These are phyloP conservation scores for Geopemphigus sp. DNA, from an alignment of 1,140 invertebrate species.

Conservation along the genomic window DNA sequence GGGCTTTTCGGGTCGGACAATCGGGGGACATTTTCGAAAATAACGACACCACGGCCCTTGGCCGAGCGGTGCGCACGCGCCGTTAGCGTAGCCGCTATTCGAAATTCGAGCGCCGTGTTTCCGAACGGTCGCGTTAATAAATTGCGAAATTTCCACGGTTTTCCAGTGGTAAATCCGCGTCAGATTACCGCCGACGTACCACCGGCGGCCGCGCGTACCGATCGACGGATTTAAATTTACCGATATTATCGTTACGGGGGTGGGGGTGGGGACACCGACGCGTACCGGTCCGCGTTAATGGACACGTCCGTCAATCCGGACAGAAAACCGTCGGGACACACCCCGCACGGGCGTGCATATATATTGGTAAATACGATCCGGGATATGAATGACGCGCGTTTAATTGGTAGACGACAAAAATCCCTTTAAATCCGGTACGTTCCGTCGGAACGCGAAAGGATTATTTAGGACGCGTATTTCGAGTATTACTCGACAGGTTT, in stretches of 20 bases:
- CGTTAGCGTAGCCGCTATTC: too few species aligned
- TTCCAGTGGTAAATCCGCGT: not conserved
- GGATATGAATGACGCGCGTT: constrained; percentile 20
- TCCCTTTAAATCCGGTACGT: not conserved
- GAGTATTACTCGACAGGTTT: too few species aligned
- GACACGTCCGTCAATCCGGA: not conserved
- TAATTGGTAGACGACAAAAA: constrained; percentile 32
- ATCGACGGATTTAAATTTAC: constrained; percentile 27
- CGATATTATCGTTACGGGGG: not conserved
- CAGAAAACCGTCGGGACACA: not conserved
- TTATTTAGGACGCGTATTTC: not conserved
- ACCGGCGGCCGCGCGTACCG: not conserved
- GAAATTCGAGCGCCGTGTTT: too few species aligned
- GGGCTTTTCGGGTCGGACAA: too few species aligned
- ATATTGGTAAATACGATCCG: not conserved
- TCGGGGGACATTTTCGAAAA: too few species aligned
- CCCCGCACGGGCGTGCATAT: too few species aligned
- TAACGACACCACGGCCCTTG: too few species aligned
- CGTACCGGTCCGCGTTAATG: constrained; percentile 1
- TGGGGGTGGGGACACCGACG: too few species aligned
- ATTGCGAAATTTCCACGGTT: too few species aligned
- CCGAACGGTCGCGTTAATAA: too few species aligned
- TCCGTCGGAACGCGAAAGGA: not conserved
- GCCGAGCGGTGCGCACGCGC: too few species aligned
- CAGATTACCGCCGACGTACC: not conserved